Percentiles rank a stretch among this genome's conserved stretches.
phyloP scores from a whole-genome alignment of 2,888 invertebrate species.

The Pseudococcus jackbeardsleyi region DNA sequence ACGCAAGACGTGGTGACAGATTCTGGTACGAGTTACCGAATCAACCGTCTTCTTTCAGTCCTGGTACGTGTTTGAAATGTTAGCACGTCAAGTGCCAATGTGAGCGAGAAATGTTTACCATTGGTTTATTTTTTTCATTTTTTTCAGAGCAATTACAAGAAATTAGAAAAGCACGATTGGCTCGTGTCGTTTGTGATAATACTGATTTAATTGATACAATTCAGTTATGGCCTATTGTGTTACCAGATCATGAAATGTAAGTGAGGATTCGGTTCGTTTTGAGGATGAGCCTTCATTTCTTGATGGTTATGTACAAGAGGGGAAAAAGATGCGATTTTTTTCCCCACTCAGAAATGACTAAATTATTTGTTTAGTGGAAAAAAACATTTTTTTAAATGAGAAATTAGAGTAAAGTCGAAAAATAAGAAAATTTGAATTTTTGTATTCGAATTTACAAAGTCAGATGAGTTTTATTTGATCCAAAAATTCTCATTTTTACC shows the following conservation, averaged over 20 bases:
- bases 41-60: conserved; percentile 91
- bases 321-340: no score
- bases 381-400: no score
- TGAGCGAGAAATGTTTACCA: background rate
- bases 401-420: no score
- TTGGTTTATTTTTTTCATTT: background rate
- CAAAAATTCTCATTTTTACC: no score
- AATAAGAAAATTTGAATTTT: no score
- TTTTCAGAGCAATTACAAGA: conserved; percentile 83
- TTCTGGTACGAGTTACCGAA: conserved; percentile 96
- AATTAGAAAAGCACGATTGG: conserved; percentile 83
- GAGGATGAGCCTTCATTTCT: background rate
- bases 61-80: conserved; percentile 69
- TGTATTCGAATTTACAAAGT: no score
- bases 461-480: no score
- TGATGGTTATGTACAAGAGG: background rate
- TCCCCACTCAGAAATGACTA: no score
- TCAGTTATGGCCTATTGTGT: conserved; percentile 91
- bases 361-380: no score
- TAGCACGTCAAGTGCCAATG: background rate
- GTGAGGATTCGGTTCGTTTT: conserved; percentile 68
- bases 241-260: conserved; percentile 94
- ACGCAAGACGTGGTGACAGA: conserved; percentile 89
- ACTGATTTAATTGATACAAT: conserved; percentile 92
- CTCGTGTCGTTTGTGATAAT: conserved; percentile 91